phyloP scores from a whole-genome alignment of 2,797 vertebrate species.

The Xerus rutilus region DNA sequence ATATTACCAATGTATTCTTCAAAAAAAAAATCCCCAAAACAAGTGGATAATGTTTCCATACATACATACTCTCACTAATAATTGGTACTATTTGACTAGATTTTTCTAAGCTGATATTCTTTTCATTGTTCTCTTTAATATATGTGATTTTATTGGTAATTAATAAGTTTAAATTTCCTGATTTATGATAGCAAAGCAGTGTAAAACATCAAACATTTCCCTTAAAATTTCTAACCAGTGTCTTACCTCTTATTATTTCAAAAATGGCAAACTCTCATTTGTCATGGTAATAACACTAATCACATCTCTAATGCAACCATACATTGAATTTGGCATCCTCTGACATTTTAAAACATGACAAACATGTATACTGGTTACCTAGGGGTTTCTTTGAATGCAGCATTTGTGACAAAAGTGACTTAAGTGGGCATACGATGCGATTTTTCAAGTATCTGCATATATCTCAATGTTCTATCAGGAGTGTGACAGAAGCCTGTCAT shows the following conservation, averaged over 20 bases:
- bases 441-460: neutral
- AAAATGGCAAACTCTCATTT: neutral
- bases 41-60: neutral
- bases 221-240: neutral
- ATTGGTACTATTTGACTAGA: neutral
- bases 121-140: neutral
- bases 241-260: neutral
- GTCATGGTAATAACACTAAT: neutral
- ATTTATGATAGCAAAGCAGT: neutral
- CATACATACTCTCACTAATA: neutral
- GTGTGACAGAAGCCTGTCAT: neutral
- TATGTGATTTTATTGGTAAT: neutral
- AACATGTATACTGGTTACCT: neutral
- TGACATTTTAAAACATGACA: neutral
- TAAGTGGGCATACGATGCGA: too few relatives aligned
- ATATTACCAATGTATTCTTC: neutral
- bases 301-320: accelerated
- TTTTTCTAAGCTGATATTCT: neutral
- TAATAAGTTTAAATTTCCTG: neutral
- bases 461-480: neutral
- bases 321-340: neutral
- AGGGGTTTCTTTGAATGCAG: neutral
- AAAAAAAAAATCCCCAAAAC: neutral
- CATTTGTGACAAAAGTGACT: neutral
- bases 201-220: neutral